Conservation (phyloP, 1,140 invertebrate species). For the Drosophila simulans region DNA sequence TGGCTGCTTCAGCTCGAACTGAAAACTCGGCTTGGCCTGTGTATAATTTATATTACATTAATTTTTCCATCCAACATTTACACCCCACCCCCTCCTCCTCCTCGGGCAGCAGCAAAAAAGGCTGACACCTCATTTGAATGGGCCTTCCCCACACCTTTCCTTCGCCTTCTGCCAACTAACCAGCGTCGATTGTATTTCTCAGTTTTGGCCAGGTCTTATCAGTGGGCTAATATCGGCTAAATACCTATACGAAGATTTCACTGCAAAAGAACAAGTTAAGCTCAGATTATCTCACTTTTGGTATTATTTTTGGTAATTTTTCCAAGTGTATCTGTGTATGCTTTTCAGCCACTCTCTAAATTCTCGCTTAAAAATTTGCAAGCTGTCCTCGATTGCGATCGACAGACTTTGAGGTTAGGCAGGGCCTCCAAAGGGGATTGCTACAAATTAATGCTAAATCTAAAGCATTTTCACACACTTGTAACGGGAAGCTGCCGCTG, state of each 20-base stretch:
- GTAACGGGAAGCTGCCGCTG: slow-evolving; percentile 71
- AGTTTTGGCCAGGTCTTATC: slow-evolving; percentile 38
- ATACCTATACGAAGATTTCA: background rate
- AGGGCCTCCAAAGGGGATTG: slow-evolving; percentile 44
- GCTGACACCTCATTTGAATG: slow-evolving; percentile 75
- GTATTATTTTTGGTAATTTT: background rate
- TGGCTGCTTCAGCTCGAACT: slow-evolving; percentile 6
- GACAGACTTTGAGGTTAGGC: slow-evolving; percentile 53
- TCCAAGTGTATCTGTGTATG: background rate
- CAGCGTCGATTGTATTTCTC: background rate
- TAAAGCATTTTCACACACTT: slow-evolving; percentile 82
- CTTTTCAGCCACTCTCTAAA: slow-evolving; percentile 14
- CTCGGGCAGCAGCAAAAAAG: slow-evolving; percentile 7
- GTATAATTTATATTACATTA: slow-evolving; percentile 77
- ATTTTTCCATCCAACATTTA: slow-evolving; percentile 33
- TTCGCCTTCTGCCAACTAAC: background rate
- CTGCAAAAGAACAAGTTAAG: background rate
- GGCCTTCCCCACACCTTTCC: background rate
- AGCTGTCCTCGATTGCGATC: slow-evolving; percentile 73
- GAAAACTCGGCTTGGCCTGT: slow-evolving; percentile 17
- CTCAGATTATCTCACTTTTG: background rate
- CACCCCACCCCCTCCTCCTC: background rate
- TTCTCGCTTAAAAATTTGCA: slow-evolving; percentile 42
- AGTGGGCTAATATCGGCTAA: slow-evolving; percentile 6
- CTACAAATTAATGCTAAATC: slow-evolving; percentile 80